Evolutionary conservation across 2,113 vertebrate genomes (phyloP).

Genomic region (Nothocercus nigrocapillus): DNA sequence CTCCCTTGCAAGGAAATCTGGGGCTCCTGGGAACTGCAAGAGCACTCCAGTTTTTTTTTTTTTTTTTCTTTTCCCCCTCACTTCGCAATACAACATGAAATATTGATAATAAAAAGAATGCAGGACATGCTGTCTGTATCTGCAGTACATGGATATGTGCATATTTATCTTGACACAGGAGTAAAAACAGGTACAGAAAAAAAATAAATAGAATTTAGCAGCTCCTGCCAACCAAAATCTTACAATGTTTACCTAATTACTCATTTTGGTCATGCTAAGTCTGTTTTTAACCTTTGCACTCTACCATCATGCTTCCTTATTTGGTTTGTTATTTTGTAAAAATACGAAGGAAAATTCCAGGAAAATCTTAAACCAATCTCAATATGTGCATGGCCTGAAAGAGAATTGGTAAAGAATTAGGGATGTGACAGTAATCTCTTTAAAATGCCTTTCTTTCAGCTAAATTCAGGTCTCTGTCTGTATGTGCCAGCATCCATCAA

Average conservation of each 20-base stretch:
- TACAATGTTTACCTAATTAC: neutral
- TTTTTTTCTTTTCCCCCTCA: neutral
- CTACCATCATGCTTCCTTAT: neutral
- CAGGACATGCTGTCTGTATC: neutral
- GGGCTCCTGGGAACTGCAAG: neutral
- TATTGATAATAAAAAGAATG: conserved; percentile 25
- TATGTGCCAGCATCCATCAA: neutral
- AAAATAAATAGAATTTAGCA: conserved; percentile 8
- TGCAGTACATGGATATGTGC: neutral
- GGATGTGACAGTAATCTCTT: neutral
- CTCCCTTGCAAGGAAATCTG: neutral
- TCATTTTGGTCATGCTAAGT: neutral
- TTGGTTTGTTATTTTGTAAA: neutral
- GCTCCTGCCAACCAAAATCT: conserved; percentile 3
- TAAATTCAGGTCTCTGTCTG: neutral
- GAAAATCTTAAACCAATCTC: neutral
- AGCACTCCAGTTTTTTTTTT: neutral
- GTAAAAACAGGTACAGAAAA: conserved; percentile 32
- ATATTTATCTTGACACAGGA: conserved; percentile 15
- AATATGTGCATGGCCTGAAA: neutral
- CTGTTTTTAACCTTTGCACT: neutral
- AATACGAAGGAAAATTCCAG: neutral
- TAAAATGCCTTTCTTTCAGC: neutral
- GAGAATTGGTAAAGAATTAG: neutral
- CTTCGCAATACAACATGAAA: conserved; percentile 30